Conservation (phyloP, 2,888 invertebrate species). For the Epistrophe eligans region DNA sequence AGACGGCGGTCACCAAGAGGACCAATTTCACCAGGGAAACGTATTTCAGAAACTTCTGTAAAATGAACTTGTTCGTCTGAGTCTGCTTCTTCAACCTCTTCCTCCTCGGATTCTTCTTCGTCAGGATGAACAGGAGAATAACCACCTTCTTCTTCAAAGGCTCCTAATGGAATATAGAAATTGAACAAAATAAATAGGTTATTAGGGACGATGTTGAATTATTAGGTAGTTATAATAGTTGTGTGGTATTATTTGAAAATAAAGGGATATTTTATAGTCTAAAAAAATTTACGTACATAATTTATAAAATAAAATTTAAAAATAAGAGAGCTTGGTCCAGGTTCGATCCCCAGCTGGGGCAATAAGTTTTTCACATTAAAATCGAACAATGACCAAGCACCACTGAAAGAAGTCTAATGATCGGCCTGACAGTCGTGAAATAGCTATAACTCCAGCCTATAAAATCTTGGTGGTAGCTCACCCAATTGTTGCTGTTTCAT, state of each 20-base stretch:
- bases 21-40: constrained; percentile 90
- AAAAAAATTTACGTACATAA: too few species aligned
- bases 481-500: too few species aligned
- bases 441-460: too few species aligned
- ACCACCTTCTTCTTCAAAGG: constrained; percentile 83
- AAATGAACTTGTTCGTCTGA: constrained; percentile 83
- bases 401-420: too few species aligned
- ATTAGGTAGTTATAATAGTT: neutral
- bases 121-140: constrained; percentile 82
- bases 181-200: neutral
- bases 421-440: too few species aligned
- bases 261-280: too few species aligned
- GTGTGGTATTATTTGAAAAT: neutral
- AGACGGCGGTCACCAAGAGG: constrained; percentile 89
- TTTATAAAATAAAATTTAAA: too few species aligned
- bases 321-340: too few species aligned
- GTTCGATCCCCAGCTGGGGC: too few species aligned
- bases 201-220: neutral
- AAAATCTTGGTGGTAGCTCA: too few species aligned
- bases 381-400: too few species aligned
- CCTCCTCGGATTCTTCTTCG: constrained; percentile 82
- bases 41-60: constrained; percentile 84
- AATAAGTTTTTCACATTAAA: too few species aligned
- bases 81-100: constrained; percentile 83
- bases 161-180: constrained; percentile 77